Base-by-base conservation (phyloP, 2,113 vertebrate genomes). In the Sinocyclocheilus anophthalmus region DNA sequence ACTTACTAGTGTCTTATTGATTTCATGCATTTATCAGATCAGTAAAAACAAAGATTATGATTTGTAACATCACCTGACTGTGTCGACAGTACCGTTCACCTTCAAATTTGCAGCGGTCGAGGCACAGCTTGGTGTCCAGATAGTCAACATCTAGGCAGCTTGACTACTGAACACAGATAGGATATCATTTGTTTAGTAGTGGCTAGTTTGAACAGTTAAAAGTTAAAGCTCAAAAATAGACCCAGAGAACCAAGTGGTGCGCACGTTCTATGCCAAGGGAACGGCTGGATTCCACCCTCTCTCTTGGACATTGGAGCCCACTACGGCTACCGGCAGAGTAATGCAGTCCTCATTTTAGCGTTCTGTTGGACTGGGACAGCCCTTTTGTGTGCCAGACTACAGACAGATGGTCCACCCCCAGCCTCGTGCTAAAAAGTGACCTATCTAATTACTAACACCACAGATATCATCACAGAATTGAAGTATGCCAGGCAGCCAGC, bases 1-100 rank as follows among this genome's bases (percentile, higher is more conserved):
- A 75, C 87, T 90, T 90, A 90, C 55, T 85, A 91, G 90, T 92
- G 92, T 94, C 92, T 92, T 93, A 92, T 82, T 82, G 39, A 50
- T 91, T 90, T 50, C 48, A 86, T 91, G 87, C 89, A 84, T 79
- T 85, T 57, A 50, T 57, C n/a, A 65, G 18, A 14, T 79, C 22
- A 65, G 77, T 53, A 48, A 75, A 67, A 81, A 26, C 45, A 83
- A 78, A 13, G 84, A 59, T 76, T 76, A 33, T 45, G 24, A 45
- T 81, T 76, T 80, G 13, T 63, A 84, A 73, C 61, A 61, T 76
- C 75, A 83, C 61, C 69, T 76, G 78, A 78, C 57, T 77, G 10
- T 76, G 77, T 45, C 18, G 63, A 48, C 2, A 33, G 65, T 18
- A 33, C 53, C 50, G 65, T 53, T 81, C 37, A 37, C 24, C 39